Percentiles rank a stretch among this genome's conserved stretches.
Conservation (phyloP, 2,888 invertebrate species). For the Siphlonurus alternatus region DNA sequence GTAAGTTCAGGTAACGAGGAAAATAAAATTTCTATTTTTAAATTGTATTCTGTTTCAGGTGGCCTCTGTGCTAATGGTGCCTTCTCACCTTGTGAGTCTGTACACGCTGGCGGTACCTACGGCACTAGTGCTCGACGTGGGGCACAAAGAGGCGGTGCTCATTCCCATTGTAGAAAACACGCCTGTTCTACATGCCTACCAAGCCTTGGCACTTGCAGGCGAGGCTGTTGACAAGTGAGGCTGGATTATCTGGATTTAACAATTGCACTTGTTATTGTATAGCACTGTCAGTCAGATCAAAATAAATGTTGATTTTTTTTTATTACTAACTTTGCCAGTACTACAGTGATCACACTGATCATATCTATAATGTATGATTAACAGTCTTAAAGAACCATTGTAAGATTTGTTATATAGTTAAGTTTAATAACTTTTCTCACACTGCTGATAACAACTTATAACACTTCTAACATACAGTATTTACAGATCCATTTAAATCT, state of each 20-base stretch:
- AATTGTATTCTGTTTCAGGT: conserved; percentile 32
- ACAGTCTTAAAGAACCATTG: too few relatives aligned
- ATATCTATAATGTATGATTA: neutral
- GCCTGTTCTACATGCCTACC: conserved; percentile 69
- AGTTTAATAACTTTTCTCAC: too few relatives aligned
- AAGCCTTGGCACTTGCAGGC: conserved; percentile 62
- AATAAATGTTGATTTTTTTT: neutral
- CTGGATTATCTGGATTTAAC: neutral
- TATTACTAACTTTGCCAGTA: neutral
- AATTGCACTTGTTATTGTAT: neutral
- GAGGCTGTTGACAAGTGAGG: conserved; percentile 50
- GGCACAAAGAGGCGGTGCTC: conserved; percentile 64
- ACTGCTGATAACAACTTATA: too few relatives aligned
- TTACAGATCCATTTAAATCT: too few relatives aligned
- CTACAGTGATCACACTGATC: neutral
- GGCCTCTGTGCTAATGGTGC: conserved; percentile 62
- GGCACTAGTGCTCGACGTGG: conserved; percentile 73
- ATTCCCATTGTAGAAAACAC: conserved; percentile 77
- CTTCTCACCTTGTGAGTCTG: conserved; percentile 68
- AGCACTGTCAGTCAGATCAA: neutral
- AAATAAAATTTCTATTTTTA: neutral
- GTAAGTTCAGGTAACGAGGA: conserved; percentile 31
- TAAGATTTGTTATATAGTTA: too few relatives aligned
- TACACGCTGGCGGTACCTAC: conserved; percentile 67
- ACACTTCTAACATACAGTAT: too few relatives aligned